Evolutionary conservation across 2,113 vertebrate species (phyloP), one percentile per base, ranked within the genome.

Genomic region (Dunckerocampus dactyliophorus): DNA sequence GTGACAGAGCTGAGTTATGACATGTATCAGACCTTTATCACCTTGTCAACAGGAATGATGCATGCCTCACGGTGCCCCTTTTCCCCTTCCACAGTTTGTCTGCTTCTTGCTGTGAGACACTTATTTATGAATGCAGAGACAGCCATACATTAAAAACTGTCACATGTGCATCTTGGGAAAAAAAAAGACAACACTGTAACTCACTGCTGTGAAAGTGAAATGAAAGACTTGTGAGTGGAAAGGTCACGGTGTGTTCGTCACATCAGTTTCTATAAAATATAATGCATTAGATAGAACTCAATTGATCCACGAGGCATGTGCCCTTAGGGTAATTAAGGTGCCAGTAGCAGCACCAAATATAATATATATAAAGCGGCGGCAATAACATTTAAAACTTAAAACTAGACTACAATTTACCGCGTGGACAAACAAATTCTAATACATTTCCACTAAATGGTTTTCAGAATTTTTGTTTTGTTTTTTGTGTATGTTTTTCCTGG

Each of bases 1-100:
- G 59, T 75, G 85, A 80, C 80, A 84, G 69, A 70, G 69, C 43
- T 79, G 84, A 88, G 71, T 83, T 84, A 82, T 83, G 80, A 68
- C 63, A 80, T 76, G 65, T 80, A 78, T 81, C 81, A 81, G 71
- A 79, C 78, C 82, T 82, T 81, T 84, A 68, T 77, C 81, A 82
- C 82, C 71, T 69, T 81, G 81, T 84, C 86, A 79, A 74, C 70
- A 34, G 62, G 62, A 48, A 69, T 85, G 79, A 87, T 88, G 85
- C 82, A 85, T 85, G 71, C 75, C 73, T 71, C 67, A 47, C 55
- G 63, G 57, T 68, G 68, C 63, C 54, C 62, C 65, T 52, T 3
- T 17, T 4, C 9, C 31, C 34, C 42, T 22, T 58, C 24, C 52
- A 54, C 47, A 21, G 55, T 70, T 75, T 69, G 63, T 79, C 69